Percentiles rank a stretch among this genome's conserved stretches.
phyloP scores from a whole-genome alignment of 2,797 vertebrate species.

The Helarctos malayanus region DNA sequence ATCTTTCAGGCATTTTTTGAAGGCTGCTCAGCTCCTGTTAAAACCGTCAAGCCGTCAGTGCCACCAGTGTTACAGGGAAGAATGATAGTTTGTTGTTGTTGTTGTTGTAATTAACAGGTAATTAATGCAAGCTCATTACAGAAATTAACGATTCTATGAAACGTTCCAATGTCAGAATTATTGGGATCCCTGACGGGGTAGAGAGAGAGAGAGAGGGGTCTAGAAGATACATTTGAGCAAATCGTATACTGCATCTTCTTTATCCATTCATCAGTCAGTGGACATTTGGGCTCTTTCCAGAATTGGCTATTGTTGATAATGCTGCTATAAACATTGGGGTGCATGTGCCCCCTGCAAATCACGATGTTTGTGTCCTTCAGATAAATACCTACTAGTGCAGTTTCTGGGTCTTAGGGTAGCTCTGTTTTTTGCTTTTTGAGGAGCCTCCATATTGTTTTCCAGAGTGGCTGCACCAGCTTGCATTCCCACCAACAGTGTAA shows the following conservation, averaged over 20 bases:
- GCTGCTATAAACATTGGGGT: not conserved
- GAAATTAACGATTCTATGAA: too few species aligned
- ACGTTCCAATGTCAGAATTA: too few species aligned
- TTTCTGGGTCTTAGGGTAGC: not conserved
- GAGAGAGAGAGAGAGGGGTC: too few species aligned
- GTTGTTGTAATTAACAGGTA: not conserved
- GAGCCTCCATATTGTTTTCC: not conserved
- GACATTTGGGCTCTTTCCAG: not conserved
- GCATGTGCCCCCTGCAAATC: not conserved
- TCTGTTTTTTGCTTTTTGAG: not conserved
- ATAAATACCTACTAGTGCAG: not conserved
- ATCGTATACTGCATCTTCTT: not conserved
- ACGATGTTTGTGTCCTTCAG: not conserved
- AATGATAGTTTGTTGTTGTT: not conserved
- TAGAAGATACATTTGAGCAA: too few species aligned
- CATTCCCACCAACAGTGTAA: not conserved
- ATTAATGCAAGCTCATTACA: too few species aligned
- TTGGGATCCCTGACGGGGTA: too few species aligned
- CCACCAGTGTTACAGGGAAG: not conserved
- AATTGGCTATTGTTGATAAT: not conserved
- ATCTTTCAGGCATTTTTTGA: conserved; percentile 45
- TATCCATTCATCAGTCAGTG: not conserved
- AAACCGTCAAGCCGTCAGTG: conserved; percentile 37
- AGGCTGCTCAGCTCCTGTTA: conserved; percentile 56
- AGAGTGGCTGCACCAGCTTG: not conserved